phyloP scores from a whole-genome alignment of 1,140 invertebrate genomes.

The Frieseomelitta varia region DNA sequence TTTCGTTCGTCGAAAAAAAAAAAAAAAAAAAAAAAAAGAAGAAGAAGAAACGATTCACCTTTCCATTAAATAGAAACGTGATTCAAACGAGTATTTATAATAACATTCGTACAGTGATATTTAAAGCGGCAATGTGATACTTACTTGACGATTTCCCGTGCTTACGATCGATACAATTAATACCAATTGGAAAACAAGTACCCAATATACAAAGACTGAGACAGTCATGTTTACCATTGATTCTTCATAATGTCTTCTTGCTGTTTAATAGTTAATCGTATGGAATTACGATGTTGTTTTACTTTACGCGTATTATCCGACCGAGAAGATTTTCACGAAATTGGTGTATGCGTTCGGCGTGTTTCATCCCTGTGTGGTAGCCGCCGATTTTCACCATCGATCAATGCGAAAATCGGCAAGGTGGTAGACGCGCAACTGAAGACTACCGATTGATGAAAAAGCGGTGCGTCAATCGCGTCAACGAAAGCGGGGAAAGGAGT shows the following conservation, averaged over 20 bases:
- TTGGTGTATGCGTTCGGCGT: not conserved
- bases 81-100: not conserved
- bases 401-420: no score
- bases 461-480: not conserved
- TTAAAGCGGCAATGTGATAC: slow-evolving; percentile 3
- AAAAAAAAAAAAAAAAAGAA: no score
- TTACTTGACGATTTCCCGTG: slow-evolving; percentile 23
- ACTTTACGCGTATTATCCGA: not conserved
- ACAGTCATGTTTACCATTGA: slow-evolving; percentile 40
- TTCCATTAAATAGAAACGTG: not conserved
- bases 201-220: slow-evolving; percentile 10
- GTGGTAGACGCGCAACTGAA: not conserved
- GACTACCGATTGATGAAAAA: not conserved
- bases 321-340: not conserved
- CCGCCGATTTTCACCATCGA: no score
- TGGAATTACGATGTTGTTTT: not conserved
- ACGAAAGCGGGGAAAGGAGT: not conserved
- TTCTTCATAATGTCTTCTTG: slow-evolving; percentile 10
- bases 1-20: not conserved
- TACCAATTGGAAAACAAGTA: slow-evolving; percentile 3
- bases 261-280: not conserved
- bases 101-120: no score
- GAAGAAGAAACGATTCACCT: not conserved
- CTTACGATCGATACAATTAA: not conserved
- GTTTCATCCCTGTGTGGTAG: not conserved